A percentile compares a stretch with the other conserved stretches of the same genome.
These are phyloP conservation scores for Notolabrus celidotus DNA, from an alignment of 2,797 vertebrate species.

Conservation along the genomic window DNA sequence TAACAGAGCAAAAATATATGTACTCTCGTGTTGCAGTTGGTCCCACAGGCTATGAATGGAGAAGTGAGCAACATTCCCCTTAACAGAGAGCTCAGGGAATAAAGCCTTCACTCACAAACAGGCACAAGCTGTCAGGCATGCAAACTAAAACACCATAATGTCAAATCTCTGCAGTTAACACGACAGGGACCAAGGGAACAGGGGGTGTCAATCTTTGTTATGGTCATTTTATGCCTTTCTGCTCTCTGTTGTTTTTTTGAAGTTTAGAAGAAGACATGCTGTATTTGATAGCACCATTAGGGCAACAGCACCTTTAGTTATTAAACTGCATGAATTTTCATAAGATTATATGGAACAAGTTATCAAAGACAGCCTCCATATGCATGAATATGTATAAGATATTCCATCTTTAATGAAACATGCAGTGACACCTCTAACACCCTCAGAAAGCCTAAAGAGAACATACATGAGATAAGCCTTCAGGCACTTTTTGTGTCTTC, in stretches of 20 bases:
- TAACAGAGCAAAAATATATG: no score
- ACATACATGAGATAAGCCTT: conserved; percentile 24
- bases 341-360: not conserved
- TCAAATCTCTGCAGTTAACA: conserved; percentile 29
- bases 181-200: not conserved
- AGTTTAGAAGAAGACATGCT: not conserved
- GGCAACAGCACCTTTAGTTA: not conserved
- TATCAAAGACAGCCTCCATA: not conserved
- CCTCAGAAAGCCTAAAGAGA: conserved; percentile 23
- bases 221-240: conserved; percentile 1
- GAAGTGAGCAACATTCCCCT: conserved; percentile 4
- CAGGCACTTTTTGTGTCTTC: conserved; percentile 20
- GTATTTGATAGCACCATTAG: not conserved
- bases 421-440: conserved; percentile 19
- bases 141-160: conserved; percentile 6
- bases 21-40: not conserved
- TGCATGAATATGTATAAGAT: conserved; percentile 49
- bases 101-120: conserved; percentile 19
- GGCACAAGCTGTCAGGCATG: conserved; percentile 16
- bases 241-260: conserved; percentile 3
- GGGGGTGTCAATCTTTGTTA: conserved; percentile 34
- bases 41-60: not conserved
- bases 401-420: conserved; percentile 49
- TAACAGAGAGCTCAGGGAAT: conserved; percentile 17
- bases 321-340: conserved; percentile 20